phyloP scores from a whole-genome alignment of 2,888 invertebrate species.

The Hermaeophaga mercurialis region DNA sequence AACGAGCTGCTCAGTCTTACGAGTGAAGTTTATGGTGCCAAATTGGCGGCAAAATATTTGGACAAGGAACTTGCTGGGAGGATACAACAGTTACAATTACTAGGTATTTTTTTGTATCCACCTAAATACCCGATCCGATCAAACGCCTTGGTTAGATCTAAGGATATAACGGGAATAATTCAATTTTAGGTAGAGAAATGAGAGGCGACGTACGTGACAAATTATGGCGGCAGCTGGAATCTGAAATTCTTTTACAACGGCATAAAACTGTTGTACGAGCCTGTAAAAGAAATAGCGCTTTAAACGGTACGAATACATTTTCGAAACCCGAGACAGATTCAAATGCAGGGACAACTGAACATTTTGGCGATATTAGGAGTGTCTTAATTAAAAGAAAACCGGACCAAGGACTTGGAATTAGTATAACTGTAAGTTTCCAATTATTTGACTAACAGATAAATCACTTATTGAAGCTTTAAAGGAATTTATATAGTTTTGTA shows the following conservation, averaged over 20 bases:
- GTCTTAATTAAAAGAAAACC: constrained; percentile 73
- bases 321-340: constrained; percentile 48
- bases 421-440: constrained; percentile 77
- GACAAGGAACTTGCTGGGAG: constrained; percentile 83
- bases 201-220: constrained; percentile 78
- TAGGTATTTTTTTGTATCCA: constrained; percentile 62
- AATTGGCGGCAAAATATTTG: constrained; percentile 82
- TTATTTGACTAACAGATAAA: too few relatives aligned
- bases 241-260: constrained; percentile 83
- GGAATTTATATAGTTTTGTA: too few relatives aligned
- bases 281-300: constrained; percentile 62
- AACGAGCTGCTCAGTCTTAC: constrained; percentile 76
- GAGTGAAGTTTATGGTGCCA: constrained; percentile 83
- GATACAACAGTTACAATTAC: constrained; percentile 84
- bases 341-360: constrained; percentile 49
- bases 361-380: constrained; percentile 63
- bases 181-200: constrained; percentile 70
- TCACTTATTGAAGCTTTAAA: too few relatives aligned
- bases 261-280: constrained; percentile 80
- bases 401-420: constrained; percentile 83
- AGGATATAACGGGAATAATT: too few relatives aligned
- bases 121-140: too few relatives aligned
- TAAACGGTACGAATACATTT: constrained; percentile 47
- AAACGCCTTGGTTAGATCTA: too few relatives aligned
- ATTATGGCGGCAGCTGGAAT: constrained; percentile 81